Evolutionary conservation across 2,888 invertebrate species (phyloP), one percentile per base, ranked within the genome.

Genomic region (Rotaria sp.): DNA sequence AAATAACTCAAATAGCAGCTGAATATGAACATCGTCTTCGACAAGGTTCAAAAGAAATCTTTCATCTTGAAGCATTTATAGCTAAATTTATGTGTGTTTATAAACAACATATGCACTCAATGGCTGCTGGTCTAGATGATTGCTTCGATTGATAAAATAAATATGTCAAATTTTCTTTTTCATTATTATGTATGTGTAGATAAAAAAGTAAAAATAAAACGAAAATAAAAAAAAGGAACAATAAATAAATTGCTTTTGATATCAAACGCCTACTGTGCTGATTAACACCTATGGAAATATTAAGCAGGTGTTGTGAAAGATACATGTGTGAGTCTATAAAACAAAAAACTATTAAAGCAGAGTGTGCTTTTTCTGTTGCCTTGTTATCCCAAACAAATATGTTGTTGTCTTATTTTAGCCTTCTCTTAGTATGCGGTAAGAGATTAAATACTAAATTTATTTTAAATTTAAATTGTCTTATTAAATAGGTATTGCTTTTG

Each of bases 51-150:
- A 98, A 98, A 92, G 94, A 95, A 41, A 97, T 99, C 89, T 97
- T 96, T 90, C 98, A 99, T 91, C 92, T 99, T 85, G 99, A 99
- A 92, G 97, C 97, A 5, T 99, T 99, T 92, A 94, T 97, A 84
- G 96, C 96, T 0, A 95, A 95, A 89, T 97, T 97, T 91, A 98
- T 99, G 98, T 93, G 94, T 57, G 94, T 96, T 88, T 97, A 96
- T 90, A 95, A 96, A 90, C 94, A 94, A 89, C 96, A 30, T 5
- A 18, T 30, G 67, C 67, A 67, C 35, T 35, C 67, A 1, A 67
- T 67, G 67, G 67, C 67, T 35, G 67, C 67, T 67, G 67, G 67
- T 67, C 67, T 67, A 35, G 67, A 67, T 67, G 67, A 67, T 21
- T 67, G 67, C 67, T 67, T 67, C 38, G 67, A 67, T 35, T 67